Evolutionary conservation across 2,888 invertebrate genomes (phyloP), one percentile per base, ranked within the genome.

Genomic region (Criorhina ranunculi): DNA sequence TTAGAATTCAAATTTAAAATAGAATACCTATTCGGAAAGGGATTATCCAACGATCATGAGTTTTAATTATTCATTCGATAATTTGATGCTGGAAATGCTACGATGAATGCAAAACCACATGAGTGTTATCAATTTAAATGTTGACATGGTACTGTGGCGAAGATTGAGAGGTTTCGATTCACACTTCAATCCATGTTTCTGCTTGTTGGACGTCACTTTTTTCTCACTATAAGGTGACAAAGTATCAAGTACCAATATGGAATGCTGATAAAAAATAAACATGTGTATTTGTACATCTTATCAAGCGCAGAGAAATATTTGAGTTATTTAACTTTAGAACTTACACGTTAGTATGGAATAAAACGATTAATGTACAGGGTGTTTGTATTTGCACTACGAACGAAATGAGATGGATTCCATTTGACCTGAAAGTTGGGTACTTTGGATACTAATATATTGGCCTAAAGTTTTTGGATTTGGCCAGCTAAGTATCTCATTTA

Each of bases 91-190:
- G 42, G 7, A 5, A 60, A 46, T n/a, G 12, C 29, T 11, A 49
- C 15, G 5, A 37, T 51, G 24, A 37, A 35, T 33, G 12, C 9
- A 31, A 62, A 31, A 2, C 33, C 19, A 19, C 46, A n/a, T n/a
- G n/a, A n/a, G 1, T 49, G 31, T 69, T 77, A 77, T 77, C 69
- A 77, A 31, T 3, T n/a, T 11, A 44, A 46, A 29, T 7, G 11
- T 35, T 55, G 9, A 40, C 19, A 31, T 31, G n/a, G 17, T 37
- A 9, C 17, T 29, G 49, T 24, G 29, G n/a, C 12, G 17, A 24
- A 49, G 66, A 69, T 53, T 59, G 42, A 35, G n/a, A 60, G 31
- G 46, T 62, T 51, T 77, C n/a, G n/a, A n/a, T n/a, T n/a, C 77
- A 77, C 77, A 69, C 72, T 62, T 73, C 31, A 29, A 7, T 2